These are phyloP conservation scores for Papilio helenus DNA, from an alignment of 1,140 invertebrate species.

Conservation along the genomic window DNA sequence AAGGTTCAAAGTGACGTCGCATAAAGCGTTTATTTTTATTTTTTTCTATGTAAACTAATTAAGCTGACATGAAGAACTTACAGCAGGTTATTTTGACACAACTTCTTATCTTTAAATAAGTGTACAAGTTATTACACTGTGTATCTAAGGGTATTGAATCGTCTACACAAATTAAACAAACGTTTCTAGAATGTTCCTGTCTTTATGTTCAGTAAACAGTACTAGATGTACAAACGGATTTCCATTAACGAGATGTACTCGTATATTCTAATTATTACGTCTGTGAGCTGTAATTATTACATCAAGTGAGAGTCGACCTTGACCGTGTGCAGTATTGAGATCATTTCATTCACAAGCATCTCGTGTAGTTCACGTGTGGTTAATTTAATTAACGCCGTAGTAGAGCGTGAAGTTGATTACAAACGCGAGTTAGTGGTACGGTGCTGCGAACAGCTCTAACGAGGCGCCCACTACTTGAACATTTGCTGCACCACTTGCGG, in stretches of 20 bases:
- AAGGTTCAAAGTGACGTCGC: conserved; percentile 2
- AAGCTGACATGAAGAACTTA: neutral
- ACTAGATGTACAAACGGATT: neutral
- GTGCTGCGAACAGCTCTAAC: neutral
- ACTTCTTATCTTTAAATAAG: neutral
- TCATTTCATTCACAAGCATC: conserved; percentile 6
- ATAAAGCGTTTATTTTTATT: neutral
- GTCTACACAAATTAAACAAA: neutral
- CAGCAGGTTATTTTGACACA: neutral
- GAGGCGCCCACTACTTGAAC: neutral
- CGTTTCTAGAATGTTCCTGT: neutral
- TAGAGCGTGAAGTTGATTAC: conserved; percentile 26
- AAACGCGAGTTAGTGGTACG: conserved; percentile 33
- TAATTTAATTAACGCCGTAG: conserved; percentile 10
- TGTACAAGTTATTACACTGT: neutral
- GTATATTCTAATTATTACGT: neutral
- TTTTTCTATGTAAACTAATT: neutral
- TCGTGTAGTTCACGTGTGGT: neutral
- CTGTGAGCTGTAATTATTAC: neutral
- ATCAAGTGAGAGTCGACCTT: neutral
- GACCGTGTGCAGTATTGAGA: neutral
- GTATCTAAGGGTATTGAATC: too few relatives aligned
- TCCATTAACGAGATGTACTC: neutral
- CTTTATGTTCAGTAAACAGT: neutral
- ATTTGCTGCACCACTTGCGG: neutral